Evolutionary conservation across 2,113 vertebrate genomes (phyloP).

Genomic region (Oxygymnocypris stewartii): DNA sequence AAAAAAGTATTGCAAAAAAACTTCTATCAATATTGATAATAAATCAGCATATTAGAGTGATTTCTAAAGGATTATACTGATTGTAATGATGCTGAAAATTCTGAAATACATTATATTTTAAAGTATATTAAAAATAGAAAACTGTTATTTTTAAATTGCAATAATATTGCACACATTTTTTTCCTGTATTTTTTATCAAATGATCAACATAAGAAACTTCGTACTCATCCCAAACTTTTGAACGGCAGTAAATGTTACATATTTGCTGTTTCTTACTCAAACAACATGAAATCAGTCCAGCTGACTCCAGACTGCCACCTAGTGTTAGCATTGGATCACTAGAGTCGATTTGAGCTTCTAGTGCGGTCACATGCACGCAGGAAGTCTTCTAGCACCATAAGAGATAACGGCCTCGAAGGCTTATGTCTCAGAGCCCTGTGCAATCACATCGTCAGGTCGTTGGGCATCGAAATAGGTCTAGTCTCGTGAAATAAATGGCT

Average conservation of each 20-base stretch:
- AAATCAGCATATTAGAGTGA: too few relatives aligned
- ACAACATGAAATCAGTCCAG: constrained; percentile 74
- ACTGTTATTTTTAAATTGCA: too few relatives aligned
- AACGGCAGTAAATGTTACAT: neutral
- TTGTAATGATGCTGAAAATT: too few relatives aligned
- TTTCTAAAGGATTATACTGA: too few relatives aligned
- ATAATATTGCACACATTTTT: too few relatives aligned
- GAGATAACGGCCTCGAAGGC: constrained; percentile 16
- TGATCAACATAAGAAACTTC: too few relatives aligned
- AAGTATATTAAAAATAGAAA: too few relatives aligned
- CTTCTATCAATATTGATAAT: too few relatives aligned
- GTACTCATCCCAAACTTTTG: too few relatives aligned
- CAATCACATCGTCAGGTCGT: neutral
- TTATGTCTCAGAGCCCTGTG: constrained; percentile 2
- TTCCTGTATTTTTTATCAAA: too few relatives aligned
- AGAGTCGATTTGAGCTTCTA: constrained; percentile 54
- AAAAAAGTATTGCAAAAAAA: too few relatives aligned
- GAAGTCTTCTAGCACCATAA: constrained; percentile 46
- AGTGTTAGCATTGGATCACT: constrained; percentile 45
- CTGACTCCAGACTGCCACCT: constrained; percentile 68
- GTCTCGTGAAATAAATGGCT: neutral
- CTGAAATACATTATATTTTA: too few relatives aligned
- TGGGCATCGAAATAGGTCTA: neutral
- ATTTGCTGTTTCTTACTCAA: constrained; percentile 56
- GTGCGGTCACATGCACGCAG: constrained; percentile 53